Percentiles rank a stretch among this genome's conserved stretches.
These are phyloP conservation scores for Sussaba pulchella DNA, from an alignment of 2,888 invertebrate genomes.

Conservation along the genomic window DNA sequence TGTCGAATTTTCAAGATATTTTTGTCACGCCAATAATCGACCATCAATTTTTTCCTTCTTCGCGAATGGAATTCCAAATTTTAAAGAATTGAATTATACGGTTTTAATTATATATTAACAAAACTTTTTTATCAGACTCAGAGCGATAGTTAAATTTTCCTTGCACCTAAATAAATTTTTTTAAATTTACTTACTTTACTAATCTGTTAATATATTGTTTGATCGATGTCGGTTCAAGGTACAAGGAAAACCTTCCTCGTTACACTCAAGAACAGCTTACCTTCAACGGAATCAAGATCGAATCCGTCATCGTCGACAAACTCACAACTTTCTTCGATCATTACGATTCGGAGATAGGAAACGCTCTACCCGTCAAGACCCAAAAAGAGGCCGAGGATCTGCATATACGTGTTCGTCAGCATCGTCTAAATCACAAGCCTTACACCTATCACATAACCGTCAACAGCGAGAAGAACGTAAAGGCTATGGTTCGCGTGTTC, in stretches of 20 bases:
- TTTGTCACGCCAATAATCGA: too few species aligned
- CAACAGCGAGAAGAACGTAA: slow-evolving; percentile 86
- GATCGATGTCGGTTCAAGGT: too few species aligned
- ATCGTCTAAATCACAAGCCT: slow-evolving; percentile 89
- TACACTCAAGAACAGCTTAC: slow-evolving; percentile 87
- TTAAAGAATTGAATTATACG: too few species aligned
- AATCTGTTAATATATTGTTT: too few species aligned
- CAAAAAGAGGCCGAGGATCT: slow-evolving; percentile 84
- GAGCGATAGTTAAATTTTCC: too few species aligned
- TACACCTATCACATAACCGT: slow-evolving; percentile 88
- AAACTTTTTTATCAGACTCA: too few species aligned
- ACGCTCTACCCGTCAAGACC: slow-evolving; percentile 82
- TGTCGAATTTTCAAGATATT: not conserved
- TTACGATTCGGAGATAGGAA: slow-evolving; percentile 87
- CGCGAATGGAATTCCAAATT: not conserved
- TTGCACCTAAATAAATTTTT: too few species aligned
- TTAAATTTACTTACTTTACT: too few species aligned
- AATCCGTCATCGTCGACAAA: slow-evolving; percentile 88
- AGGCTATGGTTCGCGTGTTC: slow-evolving; percentile 88
- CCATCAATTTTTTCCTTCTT: too few species aligned
- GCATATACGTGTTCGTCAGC: slow-evolving; percentile 87
- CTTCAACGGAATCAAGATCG: slow-evolving; percentile 87
- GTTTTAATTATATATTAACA: too few species aligned
- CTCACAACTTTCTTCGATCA: slow-evolving; percentile 89
- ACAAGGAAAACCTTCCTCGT: slow-evolving; percentile 85